Evolutionary conservation across 2,888 invertebrate species (phyloP), one percentile per base, ranked within the genome.

Genomic region (Xestia rhomboidea): DNA sequence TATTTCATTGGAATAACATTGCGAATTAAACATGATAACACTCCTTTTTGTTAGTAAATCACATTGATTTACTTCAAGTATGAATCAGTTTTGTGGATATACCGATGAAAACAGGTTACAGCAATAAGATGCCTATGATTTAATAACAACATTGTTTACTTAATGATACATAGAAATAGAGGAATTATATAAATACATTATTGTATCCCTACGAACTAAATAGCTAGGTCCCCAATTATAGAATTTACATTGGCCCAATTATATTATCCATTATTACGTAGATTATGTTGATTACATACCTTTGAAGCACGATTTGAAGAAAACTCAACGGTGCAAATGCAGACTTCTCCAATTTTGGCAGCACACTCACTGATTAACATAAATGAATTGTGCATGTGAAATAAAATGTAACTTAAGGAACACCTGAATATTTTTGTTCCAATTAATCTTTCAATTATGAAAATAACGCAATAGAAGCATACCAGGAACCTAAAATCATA

Each of bases 361-460:
- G 80, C 75, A 79, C 89, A 87, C 81, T 85, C 87, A 89, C 81
- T 88, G 77, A 84, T 78, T 81, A 82, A 51, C 77, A 82, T 89
- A 82, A 76, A 86, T 11, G 74, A 77, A 64, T 83, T 89, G 60
- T 77, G 73, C 68, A 71, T 73, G 78, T 74, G 77, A 79, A 82
- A 79, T 81, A 77, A 46, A 73, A 73, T 67, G 79, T 74, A 87
- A 83, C 75, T 64, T 77, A 76, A 57, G 34, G 81, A 82, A 73
- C 76, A 41, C 60, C 27, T 62, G 11, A 68, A 82, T 70, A 46
- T 54, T 77, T 73, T 66, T 66, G 63, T 81, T 66, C 63, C 68
- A 70, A 70, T 46, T 69, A 77, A 63, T 67, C 27, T 73, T 80
- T 76, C 51, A 78, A 51, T 49, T 84, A 68, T 74, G 69, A 71